A percentile compares a stretch with the other conserved stretches of the same genome.
phyloP scores from a whole-genome alignment of 2,888 invertebrate genomes.

The Eupithecia inturbata region DNA sequence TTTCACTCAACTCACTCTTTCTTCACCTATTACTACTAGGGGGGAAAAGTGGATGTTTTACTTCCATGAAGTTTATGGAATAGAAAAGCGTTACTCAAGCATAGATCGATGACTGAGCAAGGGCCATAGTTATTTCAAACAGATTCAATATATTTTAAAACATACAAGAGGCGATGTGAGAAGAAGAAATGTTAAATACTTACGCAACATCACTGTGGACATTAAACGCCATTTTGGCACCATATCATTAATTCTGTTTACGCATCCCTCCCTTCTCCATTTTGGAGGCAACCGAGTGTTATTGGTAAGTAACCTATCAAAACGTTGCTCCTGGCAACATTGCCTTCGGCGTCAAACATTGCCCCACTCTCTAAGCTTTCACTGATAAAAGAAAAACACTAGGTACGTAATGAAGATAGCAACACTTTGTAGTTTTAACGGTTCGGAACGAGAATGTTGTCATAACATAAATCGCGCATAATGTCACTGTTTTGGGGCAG shows the following conservation, averaged over 20 bases:
- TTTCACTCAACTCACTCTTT: no score
- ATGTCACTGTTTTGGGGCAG: not conserved
- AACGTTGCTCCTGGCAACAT: not conserved
- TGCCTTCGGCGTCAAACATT: not conserved
- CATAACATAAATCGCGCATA: not conserved
- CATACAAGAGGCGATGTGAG: no score
- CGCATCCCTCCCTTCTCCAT: not conserved
- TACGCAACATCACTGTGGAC: not conserved
- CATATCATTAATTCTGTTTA: not conserved
- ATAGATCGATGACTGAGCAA: no score
- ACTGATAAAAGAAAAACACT: not conserved
- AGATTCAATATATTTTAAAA: no score
- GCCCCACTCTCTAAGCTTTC: not conserved
- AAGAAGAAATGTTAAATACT: no score
- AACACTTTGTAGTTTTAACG: conserved; percentile 1
- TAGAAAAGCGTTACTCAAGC: no score
- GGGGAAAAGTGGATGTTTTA: no score
- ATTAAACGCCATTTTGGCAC: not conserved
- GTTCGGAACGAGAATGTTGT: not conserved
- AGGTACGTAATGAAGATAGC: not conserved
- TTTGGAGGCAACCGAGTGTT: not conserved
- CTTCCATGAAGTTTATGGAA: no score
- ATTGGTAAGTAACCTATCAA: not conserved
- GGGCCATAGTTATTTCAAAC: no score
- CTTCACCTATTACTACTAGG: no score